These are phyloP conservation scores for Nemoura dubitans DNA, from an alignment of 2,888 invertebrate genomes.

Conservation along the genomic window DNA sequence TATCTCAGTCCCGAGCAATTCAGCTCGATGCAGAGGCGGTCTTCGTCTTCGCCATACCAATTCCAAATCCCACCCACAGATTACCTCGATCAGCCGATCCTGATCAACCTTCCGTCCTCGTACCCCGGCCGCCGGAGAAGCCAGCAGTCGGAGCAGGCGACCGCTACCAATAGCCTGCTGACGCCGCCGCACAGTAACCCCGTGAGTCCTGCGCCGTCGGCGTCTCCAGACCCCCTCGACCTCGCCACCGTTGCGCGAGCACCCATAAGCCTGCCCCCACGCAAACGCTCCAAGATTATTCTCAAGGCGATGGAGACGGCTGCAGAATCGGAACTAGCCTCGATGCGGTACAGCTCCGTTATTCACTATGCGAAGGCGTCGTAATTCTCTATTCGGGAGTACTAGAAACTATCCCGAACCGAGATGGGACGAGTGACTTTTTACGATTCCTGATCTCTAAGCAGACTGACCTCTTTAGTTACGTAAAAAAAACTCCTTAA, in stretches of 20 bases:
- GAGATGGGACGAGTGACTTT: slow-evolving; percentile 1
- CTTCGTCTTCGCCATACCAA: slow-evolving; percentile 46
- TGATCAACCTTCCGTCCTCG: slow-evolving; percentile 44
- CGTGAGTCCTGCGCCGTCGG: slow-evolving; percentile 64
- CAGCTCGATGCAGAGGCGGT: slow-evolving; percentile 52
- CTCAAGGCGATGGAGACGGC: slow-evolving; percentile 71
- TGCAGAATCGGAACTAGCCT: slow-evolving; percentile 57
- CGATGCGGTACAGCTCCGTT: slow-evolving; percentile 74
- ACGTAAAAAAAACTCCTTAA: neutral
- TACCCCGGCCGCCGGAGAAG: slow-evolving; percentile 29
- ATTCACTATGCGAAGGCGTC: slow-evolving; percentile 85
- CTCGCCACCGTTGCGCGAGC: slow-evolving; percentile 65
- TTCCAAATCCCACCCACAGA: slow-evolving; percentile 51
- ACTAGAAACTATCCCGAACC: neutral
- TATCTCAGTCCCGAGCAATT: slow-evolving; percentile 55
- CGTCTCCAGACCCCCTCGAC: slow-evolving; percentile 66
- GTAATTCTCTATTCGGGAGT: slow-evolving; percentile 47
- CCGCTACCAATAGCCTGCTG: slow-evolving; percentile 55
- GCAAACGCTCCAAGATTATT: slow-evolving; percentile 82
- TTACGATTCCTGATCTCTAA: slow-evolving; percentile 22
- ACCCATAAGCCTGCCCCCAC: slow-evolving; percentile 74
- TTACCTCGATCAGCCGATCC: slow-evolving; percentile 49
- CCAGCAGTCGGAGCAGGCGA: slow-evolving; percentile 34
- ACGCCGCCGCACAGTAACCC: slow-evolving; percentile 71
- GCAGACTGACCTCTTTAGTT: slow-evolving; percentile 26